Evolutionary conservation across 2,113 vertebrate species (phyloP), one percentile per base, ranked within the genome.

Genomic region (Mus spicilegus): DNA sequence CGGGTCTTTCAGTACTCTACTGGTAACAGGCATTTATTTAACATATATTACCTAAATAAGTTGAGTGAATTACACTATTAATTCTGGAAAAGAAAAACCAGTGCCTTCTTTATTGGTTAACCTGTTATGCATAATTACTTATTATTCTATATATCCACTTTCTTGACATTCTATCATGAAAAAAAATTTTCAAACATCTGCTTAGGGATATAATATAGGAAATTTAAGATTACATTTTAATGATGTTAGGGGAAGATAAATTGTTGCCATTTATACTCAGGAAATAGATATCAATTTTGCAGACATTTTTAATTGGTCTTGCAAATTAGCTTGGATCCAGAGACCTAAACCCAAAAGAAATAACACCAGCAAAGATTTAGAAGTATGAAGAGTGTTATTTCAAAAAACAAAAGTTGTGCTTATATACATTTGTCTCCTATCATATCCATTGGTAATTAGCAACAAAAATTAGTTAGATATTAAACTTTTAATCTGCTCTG

Each of bases 11-110:
- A 93, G 33, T 4, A 81, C 33, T 90, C 85, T 28, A 49, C 28
- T 61, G 46, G 65, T n/a, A 13, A 76, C 46, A 95, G 24, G 72
- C 4, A 95, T 93, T 97, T 89, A 95, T 93, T 95, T 87, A 95
- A 80, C 73, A 78, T 20, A 93, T 87, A 96, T 95, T 26, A 87
- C 67, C 33, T 87, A 93, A 97, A 56, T 65, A 84, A 92, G 70
- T 93, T 88, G 78, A 95, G 8, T 93, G 67, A 96, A 86, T 92
- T 86, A 95, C 42, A 49, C 33, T 84, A 87, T 88, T 96, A 85
- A 81, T 22, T 11, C 12, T 91, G 30, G 11, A 84, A 94, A 87
- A 78, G 54, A 65, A 90, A 85, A 92, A 20, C 49, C 46, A 22
- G 16, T 56, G 65, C 5, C n/a, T 70, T 92, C 63, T 76, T 90